Evolutionary conservation across 2,797 vertebrate genomes (phyloP).

Genomic region (Darevskia mixta): DNA sequence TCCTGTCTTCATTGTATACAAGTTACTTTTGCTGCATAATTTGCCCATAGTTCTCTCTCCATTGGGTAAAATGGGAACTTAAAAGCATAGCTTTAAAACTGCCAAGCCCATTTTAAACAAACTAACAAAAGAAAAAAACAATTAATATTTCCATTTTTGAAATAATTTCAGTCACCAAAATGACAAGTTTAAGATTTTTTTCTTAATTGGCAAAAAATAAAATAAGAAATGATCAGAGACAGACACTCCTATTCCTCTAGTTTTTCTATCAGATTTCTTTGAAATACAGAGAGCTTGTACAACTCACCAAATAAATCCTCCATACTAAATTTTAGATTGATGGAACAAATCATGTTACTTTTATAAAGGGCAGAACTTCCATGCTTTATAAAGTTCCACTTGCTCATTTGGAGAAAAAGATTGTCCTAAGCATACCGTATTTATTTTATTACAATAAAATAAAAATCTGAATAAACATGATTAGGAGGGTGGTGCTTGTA

Average conservation of each 20-base stretch:
- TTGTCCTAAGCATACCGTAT: not conserved
- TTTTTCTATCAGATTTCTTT: not conserved
- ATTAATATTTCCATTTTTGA: not conserved
- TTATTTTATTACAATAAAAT: not conserved
- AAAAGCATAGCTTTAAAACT: not conserved
- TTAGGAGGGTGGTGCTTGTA: constrained; percentile 5
- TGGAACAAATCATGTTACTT: not conserved
- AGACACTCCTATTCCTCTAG: not conserved
- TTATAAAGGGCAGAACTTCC: not conserved
- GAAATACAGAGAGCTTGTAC: not conserved
- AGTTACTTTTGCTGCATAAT: not conserved
- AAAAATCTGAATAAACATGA: not conserved
- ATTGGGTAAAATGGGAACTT: not conserved
- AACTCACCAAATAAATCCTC: not conserved
- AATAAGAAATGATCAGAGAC: not conserved
- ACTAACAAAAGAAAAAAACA: not conserved
- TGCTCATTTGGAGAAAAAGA: not conserved
- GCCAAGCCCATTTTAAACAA: not conserved
- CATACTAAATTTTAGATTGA: not conserved
- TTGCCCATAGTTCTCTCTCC: not conserved
- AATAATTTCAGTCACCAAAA: not conserved
- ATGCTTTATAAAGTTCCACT: not conserved
- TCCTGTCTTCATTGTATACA: not conserved
- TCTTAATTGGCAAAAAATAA: not conserved
- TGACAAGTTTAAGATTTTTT: not conserved